Evolutionary conservation across 2,888 invertebrate genomes (phyloP), one percentile per base, ranked within the genome.

Genomic region (Magallana nippona): DNA sequence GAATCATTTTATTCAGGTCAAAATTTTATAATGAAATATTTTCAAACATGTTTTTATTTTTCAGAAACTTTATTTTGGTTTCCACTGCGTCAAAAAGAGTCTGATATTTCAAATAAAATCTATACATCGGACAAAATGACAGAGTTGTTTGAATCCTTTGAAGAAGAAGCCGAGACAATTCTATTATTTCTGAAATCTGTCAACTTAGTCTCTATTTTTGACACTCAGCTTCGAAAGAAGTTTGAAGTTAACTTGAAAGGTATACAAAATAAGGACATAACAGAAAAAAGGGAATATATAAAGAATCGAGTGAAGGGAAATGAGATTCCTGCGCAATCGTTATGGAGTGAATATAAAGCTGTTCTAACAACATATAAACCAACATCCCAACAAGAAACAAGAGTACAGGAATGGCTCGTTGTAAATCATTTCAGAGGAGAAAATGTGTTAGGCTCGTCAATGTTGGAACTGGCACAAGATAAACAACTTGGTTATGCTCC

Each of bases 1-100:
- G 82, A 82, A 82, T 44, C 8, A 44, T 44, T 8, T 44, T 44
- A 44, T 44, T 44, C 8, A 3, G 3, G 44, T 44, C 44, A 44
- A 44, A 5, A 44, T 44, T 44, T 3, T 44, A 44, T 44, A 8
- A 44, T 44, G 8, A 5, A 44, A 8, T 44, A 44, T 44, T 44
- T 44, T 44, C 44, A 44, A 44, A 44, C 44, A 3, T 2, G 44
- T 44, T 44, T 27, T 44, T 44, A 8, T 44, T 92, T 87, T 85
- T 19, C 84, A 13, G 93, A 93, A 44, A 93, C 93, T 10, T 32
- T 93, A 62, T 93, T 93, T 83, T 88, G 93, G 87, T 93, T 93
- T 85, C 93, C 93, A 10, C 86, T 93, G 19, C 87, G 93, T 2
- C 82, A 86, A 44, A 79, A 58, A 15, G 56, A 81, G 19, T 92